Base-by-base conservation (phyloP, 1,140 invertebrate species). In the Zaprionus tsacasi region DNA sequence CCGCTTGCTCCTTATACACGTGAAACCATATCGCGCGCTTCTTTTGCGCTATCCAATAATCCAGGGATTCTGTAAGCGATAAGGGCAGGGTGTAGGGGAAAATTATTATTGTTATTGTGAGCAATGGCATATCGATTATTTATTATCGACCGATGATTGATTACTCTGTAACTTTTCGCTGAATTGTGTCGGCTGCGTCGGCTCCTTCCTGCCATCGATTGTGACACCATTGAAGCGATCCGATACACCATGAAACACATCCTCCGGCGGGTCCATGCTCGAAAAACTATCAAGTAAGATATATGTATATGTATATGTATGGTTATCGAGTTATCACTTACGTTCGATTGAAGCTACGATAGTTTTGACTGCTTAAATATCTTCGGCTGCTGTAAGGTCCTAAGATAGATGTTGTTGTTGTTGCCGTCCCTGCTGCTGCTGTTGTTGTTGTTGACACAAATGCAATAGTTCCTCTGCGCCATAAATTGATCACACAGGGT, bases 11-110 rank as follows among this genome's bases (percentile, higher is more conserved):
- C 40, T 95, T 93, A 82, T 95, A 89, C 3, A 98, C 95, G 91
- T 95, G 95, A 87, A 98, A 97, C 97, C 97, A 98, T 65, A 98
- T 95, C 30, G 95, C 95, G 75, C 96, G 93, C 81, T 95, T 95
- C 27, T 95, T 94, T 15, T 94, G 93, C 27, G 93, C 82, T 33
- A 83, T 93, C 97, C 97, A 98, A 77, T 94, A 93, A 48, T 93
- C 89, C 50, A 98, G 81, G 0, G 97, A 98, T 78, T 93, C 97
- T 98, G 85, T 35, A 94, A 94, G 71, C 59, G 66, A 76, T 78
- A 56, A 59, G 40, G 35, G 35, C 7, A 11, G 40, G 67, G 73
- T 70, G 7, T 56, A 55, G 21, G 21, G 21, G 21, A 30, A 30
- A 3, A 4, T 30, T 54, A 50, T 15, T 45, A n/a, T 30, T 30